phyloP scores from a whole-genome alignment of 2,113 vertebrate genomes.

The Collichthys lucidus region DNA sequence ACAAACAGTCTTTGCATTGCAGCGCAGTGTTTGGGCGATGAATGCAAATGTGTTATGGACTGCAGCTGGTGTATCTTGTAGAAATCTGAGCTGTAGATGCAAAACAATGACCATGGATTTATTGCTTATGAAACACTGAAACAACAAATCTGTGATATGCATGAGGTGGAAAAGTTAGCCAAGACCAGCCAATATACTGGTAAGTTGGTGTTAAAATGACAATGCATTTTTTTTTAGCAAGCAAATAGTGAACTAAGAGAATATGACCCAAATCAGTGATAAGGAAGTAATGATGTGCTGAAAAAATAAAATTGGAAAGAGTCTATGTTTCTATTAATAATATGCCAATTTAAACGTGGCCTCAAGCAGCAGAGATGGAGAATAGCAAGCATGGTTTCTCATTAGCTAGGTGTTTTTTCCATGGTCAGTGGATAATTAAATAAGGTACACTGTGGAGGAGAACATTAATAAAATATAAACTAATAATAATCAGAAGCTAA shows the following conservation, averaged over 20 bases:
- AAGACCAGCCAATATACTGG: slow-evolving; percentile 1
- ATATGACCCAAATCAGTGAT: slow-evolving; percentile 23
- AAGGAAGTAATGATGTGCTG: slow-evolving; percentile 29
- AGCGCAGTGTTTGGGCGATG: slow-evolving; percentile 42
- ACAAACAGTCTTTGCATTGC: slow-evolving; percentile 55
- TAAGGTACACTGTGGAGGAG: slow-evolving; percentile 36
- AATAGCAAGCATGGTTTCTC: slow-evolving; percentile 65
- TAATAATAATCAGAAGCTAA: slow-evolving; percentile 54
- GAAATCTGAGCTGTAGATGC: slow-evolving; percentile 34
- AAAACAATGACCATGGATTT: slow-evolving; percentile 48
- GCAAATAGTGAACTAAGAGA: slow-evolving; percentile 23
- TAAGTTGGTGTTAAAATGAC: not conserved
- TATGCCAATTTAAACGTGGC: slow-evolving; percentile 54
- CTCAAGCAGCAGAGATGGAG: slow-evolving; percentile 61
- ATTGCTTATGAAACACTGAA: slow-evolving; percentile 18
- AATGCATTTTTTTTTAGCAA: slow-evolving; percentile 25
- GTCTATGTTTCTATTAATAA: slow-evolving; percentile 31
- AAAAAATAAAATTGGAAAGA: slow-evolving; percentile 10
- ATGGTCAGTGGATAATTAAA: slow-evolving; percentile 60
- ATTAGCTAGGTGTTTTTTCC: slow-evolving; percentile 64
- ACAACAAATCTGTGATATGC: slow-evolving; percentile 16
- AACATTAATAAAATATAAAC: slow-evolving; percentile 41
- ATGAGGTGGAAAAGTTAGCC: slow-evolving; percentile 15
- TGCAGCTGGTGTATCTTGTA: slow-evolving; percentile 39
- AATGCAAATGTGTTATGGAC: slow-evolving; percentile 52